Percentiles rank a stretch among this genome's conserved stretches.
phyloP scores from a whole-genome alignment of 2,113 vertebrate species.

The Oryzias melastigma region DNA sequence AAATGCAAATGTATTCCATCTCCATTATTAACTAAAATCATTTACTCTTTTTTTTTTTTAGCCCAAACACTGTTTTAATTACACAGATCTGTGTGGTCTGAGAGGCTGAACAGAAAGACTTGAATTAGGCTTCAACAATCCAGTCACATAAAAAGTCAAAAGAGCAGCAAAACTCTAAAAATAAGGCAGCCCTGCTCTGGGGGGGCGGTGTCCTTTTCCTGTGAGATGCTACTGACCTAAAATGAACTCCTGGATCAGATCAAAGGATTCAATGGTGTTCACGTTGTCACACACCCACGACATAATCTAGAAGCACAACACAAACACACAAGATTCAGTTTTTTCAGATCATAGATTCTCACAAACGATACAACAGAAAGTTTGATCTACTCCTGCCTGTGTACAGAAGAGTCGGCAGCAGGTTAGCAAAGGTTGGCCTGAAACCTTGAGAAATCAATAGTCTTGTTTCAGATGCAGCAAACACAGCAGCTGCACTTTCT shows the following conservation, averaged over 20 bases:
- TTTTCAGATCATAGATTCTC: not conserved
- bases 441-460: too few relatives aligned
- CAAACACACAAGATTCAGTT: conserved; percentile 23
- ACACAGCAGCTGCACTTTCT: too few relatives aligned
- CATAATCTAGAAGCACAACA: conserved; percentile 78
- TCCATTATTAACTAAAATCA: conserved; percentile 12
- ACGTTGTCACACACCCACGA: conserved; percentile 87
- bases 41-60: conserved; percentile 2
- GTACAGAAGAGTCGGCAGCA: too few relatives aligned
- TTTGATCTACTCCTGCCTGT: too few relatives aligned
- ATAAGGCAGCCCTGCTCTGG: conserved; percentile 5
- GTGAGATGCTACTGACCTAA: conserved; percentile 80
- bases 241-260: conserved; percentile 94
- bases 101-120: too few relatives aligned
- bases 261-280: conserved; percentile 82
- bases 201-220: not conserved
- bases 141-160: conserved; percentile 18
- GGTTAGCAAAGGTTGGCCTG: too few relatives aligned
- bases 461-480: too few relatives aligned
- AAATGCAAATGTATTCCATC: conserved; percentile 29
- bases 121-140: conserved; percentile 26
- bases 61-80: conserved; percentile 10
- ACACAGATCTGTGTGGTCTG: not conserved
- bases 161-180: conserved; percentile 6
- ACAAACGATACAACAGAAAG: too few relatives aligned